Conservation (phyloP, 2,888 invertebrate genomes). For the Nycteola revayana region DNA sequence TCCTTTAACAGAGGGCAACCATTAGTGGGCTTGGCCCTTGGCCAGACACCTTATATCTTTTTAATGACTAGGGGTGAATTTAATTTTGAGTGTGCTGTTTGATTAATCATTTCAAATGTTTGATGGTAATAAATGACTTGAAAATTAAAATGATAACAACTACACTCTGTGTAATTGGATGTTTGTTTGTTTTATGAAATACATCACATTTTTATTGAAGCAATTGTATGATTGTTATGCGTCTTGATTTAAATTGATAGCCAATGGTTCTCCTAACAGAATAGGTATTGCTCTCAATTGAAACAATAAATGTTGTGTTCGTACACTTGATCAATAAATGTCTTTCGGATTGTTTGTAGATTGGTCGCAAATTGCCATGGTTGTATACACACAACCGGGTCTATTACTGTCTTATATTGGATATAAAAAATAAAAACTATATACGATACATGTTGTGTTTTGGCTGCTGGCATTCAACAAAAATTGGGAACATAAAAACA, state of each 20-base stretch:
- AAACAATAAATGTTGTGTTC: constrained; percentile 19
- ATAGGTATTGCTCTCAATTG: constrained; percentile 28
- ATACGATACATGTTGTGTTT: constrained; percentile 6
- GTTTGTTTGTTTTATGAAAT: neutral
- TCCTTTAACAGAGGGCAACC: constrained; percentile 12
- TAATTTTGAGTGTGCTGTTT: neutral
- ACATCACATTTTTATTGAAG: constrained; percentile 11
- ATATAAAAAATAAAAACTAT: constrained; percentile 22
- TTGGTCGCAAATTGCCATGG: constrained; percentile 3
- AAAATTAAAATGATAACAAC: constrained; percentile 1
- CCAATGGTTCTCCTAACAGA: constrained; percentile 22
- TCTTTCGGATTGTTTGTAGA: constrained; percentile 17
- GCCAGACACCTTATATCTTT: constrained; percentile 10
- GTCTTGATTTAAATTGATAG: constrained; percentile 29
- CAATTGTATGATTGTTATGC: constrained; percentile 25
- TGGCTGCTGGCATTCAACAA: constrained; percentile 10
- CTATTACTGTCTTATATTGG: constrained; percentile 12
- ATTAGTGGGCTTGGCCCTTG: constrained; percentile 3
- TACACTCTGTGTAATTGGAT: constrained; percentile 7
- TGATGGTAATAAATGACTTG: too few species aligned
- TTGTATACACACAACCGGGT: constrained; percentile 1
- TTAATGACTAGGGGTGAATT: constrained; percentile 11
- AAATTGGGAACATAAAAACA: constrained; percentile 19
- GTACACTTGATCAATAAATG: constrained; percentile 27
- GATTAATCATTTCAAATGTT: too few species aligned